These are phyloP conservation scores for Tringa solitaria DNA, from an alignment of 2,113 vertebrate species.

Conservation along the genomic window DNA sequence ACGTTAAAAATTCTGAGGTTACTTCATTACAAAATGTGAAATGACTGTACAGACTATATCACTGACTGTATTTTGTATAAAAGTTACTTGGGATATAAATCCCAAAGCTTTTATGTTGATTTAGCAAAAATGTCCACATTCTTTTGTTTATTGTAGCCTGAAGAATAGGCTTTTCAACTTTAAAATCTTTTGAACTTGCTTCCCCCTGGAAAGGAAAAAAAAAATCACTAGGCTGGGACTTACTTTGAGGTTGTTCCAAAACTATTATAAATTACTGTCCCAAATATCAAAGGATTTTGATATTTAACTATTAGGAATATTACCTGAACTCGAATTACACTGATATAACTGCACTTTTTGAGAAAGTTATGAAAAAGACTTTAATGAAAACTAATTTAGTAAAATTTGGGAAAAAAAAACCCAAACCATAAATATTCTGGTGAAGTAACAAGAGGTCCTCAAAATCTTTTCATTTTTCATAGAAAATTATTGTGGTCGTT, in stretches of 20 bases:
- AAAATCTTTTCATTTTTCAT: not conserved
- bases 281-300: not conserved
- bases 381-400: not conserved
- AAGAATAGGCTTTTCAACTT: not conserved
- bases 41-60: not conserved
- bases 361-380: not conserved
- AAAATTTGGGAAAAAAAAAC: not conserved
- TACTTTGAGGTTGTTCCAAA: not conserved
- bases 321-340: not conserved
- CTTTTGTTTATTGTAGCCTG: not conserved
- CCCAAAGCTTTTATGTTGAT: not conserved
- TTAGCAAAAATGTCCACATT: not conserved
- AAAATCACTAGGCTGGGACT: not conserved
- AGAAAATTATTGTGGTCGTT: not conserved
- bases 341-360: not conserved
- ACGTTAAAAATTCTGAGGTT: not conserved
- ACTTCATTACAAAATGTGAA: not conserved
- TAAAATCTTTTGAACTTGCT: constrained; percentile 1
- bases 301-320: not conserved
- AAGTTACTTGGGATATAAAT: not conserved
- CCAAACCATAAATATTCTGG: not conserved
- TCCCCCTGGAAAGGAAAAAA: not conserved
- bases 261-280: not conserved
- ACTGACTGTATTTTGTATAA: not conserved
- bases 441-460: not conserved